Evolutionary conservation across 2,888 invertebrate species (phyloP), one percentile per base, ranked within the genome.

Genomic region (Pristionchus entomophagus): DNA sequence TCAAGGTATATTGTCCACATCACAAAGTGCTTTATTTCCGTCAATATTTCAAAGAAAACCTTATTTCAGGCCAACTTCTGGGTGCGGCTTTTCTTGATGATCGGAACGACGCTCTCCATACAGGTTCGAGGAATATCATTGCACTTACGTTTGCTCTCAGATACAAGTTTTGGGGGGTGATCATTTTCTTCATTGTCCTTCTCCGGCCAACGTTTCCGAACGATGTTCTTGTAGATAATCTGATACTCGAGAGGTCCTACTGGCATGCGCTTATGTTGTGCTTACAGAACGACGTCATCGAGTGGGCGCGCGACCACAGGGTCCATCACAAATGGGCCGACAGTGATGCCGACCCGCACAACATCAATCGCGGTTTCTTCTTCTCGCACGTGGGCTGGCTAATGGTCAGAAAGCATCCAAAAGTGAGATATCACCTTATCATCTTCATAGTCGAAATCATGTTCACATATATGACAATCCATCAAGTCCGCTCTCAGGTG

Each of bases 341-440:
- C 94, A 97, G 97, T 0, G 96, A 97, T 94, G 97, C 97, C 0
- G 97, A 97, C 94, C 97, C 97, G 0, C 97, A 97, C 94, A 97
- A 97, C 93, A 97, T 97, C 3, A 96, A 95, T 84, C 95, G 97
- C 41, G 83, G 98, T 17, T 97, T 98, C 95, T 98, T 98, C 95
- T 98, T 98, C 95, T 96, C 97, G 0, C 98, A 98, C 94, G 95
- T 98, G 91, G 98, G 98, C 87, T 98, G 98, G 98, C 95, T 98
- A 88, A 94, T 98, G 86, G 93, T 94, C 35, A 95, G 96, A 91
- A 98, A 98, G 94, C 98, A 98, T 93, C 83, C 65, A 19, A 84
- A 84, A 65, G 83, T 84, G 14, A 14, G 65, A 3, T 53, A 19
- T 53, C 22, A 19, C 4, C 22, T 53, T 53, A n/a, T n/a, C 22